Percentiles rank a stretch among this genome's conserved stretches.
Evolutionary conservation across 2,888 invertebrate genomes (phyloP).

Genomic region (Muscina levida): DNA sequence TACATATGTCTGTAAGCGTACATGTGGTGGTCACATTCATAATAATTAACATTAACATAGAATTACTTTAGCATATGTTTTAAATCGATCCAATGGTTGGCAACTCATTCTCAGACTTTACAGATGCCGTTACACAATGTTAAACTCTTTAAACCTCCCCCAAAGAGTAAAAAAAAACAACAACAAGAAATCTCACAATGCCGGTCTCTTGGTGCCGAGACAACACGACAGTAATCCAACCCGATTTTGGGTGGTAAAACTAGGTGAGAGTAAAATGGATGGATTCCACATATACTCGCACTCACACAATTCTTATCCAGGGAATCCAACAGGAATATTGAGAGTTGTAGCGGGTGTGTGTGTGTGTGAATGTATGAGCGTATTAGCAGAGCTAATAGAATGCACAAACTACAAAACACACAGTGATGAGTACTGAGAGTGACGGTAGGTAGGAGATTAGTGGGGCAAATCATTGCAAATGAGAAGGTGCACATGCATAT

Average conservation of each 20-base stretch:
- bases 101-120: conserved; percentile 14
- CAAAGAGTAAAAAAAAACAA: not conserved
- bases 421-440: not conserved
- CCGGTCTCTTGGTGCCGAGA: not conserved
- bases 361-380: conserved; percentile 6
- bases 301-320: not conserved
- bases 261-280: not conserved
- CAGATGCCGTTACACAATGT: conserved; percentile 21
- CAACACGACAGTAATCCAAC: not conserved
- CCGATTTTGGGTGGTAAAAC: not conserved
- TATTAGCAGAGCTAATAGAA: conserved; percentile 1
- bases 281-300: conserved; percentile 39
- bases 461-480: conserved; percentile 30
- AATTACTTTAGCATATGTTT: too few species aligned
- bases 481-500: conserved; percentile 8
- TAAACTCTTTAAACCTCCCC: conserved; percentile 10
- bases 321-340: conserved; percentile 34
- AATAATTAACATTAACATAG: too few species aligned
- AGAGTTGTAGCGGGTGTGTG: not conserved
- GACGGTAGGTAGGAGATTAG: not conserved
- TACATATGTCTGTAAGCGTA: too few species aligned
- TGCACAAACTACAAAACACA: not conserved
- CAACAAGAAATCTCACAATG: conserved; percentile 25
- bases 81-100: conserved; percentile 30
- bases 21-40: too few species aligned